Evolutionary conservation across 2,888 invertebrate genomes (phyloP), one percentile per base, ranked within the genome.

Genomic region (Agrotis exclamationis): DNA sequence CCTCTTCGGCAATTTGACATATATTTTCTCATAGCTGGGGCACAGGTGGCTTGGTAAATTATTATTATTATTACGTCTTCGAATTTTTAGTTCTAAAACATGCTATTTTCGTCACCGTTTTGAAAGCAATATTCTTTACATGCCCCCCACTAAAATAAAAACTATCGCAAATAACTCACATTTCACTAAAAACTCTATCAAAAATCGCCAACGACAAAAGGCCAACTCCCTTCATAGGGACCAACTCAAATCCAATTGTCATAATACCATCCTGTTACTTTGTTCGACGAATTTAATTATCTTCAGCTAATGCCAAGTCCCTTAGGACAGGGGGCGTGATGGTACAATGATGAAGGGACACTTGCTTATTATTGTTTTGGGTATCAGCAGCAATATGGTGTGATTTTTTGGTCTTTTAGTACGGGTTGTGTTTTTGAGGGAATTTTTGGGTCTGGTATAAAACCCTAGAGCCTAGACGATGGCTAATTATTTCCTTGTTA

Each of bases 281-380:
- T 92, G 92, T 92, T 90, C 91, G 86, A 67, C 80, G 87, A 92
- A 93, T 93, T 93, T 91, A 91, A 93, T 93, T 93, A 91, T 88
- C 84, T 84, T 84, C 83, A 70, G 70, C 78, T 84, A 84, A 91
- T 91, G 88, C 88, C 88, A 85, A 68, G 87, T 88, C 91, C 86
- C 91, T 14, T 0, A 89, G 86, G 89, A 88, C 3, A n/a, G 64
- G 79, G 86, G 83, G 83, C 83, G 86, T 81, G 81, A 79, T 84
- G 66, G 51, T 58, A 62, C 62, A 44, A 70, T 54, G 64, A 62
- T 68, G 67, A 74, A 72, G 76, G 82, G 83, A 70, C 45, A 63
- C 59, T 74, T 48, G 83, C 86, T 90, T 92, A 93, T 91, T 90
- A 91, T 87, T 90, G 91, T 91, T 90, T 89, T 89, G 91, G 89